Percentiles rank a stretch among this genome's conserved stretches.
These are phyloP conservation scores for Nematopogon swammerdamellus DNA, from an alignment of 2,888 invertebrate genomes.

Conservation along the genomic window DNA sequence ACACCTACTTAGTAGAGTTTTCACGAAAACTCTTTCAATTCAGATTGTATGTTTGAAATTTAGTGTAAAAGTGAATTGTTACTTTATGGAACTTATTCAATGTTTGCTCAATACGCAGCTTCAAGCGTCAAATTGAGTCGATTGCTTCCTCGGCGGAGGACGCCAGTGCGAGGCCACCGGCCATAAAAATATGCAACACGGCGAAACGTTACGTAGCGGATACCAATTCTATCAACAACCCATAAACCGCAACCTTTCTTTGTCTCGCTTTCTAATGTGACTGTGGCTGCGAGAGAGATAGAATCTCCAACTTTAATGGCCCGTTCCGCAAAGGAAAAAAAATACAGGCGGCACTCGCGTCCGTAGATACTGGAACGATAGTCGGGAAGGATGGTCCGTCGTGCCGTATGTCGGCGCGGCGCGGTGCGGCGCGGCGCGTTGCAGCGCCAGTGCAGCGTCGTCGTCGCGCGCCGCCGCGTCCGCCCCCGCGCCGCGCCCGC, in stretches of 20 bases:
- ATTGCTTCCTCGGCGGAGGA: not conserved
- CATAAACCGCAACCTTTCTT: constrained; percentile 57
- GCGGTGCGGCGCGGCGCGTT: not conserved
- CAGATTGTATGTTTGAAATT: too few species aligned
- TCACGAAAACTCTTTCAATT: too few species aligned
- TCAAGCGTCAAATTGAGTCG: not conserved
- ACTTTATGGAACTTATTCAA: too few species aligned
- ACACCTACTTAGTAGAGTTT: too few species aligned
- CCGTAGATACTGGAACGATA: constrained; percentile 55
- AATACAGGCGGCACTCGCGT: constrained; percentile 56
- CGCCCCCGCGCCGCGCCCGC: not conserved
- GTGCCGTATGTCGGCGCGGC: not conserved
- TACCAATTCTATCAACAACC: constrained; percentile 59
- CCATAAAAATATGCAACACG: constrained; percentile 50
- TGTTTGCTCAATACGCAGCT: not conserved
- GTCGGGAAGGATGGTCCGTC: constrained; percentile 36
- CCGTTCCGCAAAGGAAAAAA: constrained; percentile 53
- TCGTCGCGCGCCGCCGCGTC: not conserved
- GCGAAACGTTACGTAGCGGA: constrained; percentile 51
- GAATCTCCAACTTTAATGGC: constrained; percentile 56
- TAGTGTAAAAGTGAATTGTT: too few species aligned
- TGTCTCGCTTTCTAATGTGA: constrained; percentile 48
- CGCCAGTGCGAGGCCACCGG: constrained; percentile 35
- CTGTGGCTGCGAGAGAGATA: constrained; percentile 46
- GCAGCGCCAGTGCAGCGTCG: not conserved